Base-by-base conservation (phyloP, 2,888 invertebrate species). In the Lasioglossum villosulum region DNA sequence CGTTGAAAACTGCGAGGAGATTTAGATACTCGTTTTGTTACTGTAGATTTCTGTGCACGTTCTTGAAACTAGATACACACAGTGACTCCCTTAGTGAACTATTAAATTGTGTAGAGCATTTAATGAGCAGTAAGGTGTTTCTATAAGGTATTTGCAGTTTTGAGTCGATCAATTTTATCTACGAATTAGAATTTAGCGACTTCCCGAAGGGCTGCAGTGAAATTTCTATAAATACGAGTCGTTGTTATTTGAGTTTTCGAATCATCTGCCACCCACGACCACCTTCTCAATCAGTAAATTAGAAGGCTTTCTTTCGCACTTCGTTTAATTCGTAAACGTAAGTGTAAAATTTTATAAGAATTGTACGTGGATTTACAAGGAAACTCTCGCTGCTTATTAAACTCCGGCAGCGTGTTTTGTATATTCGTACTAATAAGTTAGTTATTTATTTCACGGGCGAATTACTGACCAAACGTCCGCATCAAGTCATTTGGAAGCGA, bases 401-500 rank as follows among this genome's bases (percentile, higher is more conserved):
- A 37, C 68, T 6, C 66, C 23, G 30, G 66, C 34, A 16, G 27
- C 59, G 59, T 16, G 59, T 59, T 72, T 16, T 45, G 19, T 72
- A 45, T 16, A 23, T 72, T 72, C 23, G 8, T 72, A 72, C 27
- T 8, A 2, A 27, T 39, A 70, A 42, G 30, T 45, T 72, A 30
- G 30, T 27, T 23, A 4, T 68, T 71, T 19, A 27, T 45, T 27
- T 72, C n/a, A 19, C 45, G n/a, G 30, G 23, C 23, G 23, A n/a
- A 37, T 59, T 34, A 66, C 66, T 34, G 66, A 66, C 66, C 66
- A 66, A 66, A 66, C 8, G 8, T 66, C 66, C 16, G 34, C 66
- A 23, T 23, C 27, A n/a, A 30, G 3, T 74, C 73, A 63, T 72
- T 66, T 73, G 82, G 72, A 82, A 72, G 34, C 75, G 73, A 30